A percentile compares a stretch with the other conserved stretches of the same genome.
Evolutionary conservation across 2,113 vertebrate species (phyloP).

Genomic region (Carlito syrichta): DNA sequence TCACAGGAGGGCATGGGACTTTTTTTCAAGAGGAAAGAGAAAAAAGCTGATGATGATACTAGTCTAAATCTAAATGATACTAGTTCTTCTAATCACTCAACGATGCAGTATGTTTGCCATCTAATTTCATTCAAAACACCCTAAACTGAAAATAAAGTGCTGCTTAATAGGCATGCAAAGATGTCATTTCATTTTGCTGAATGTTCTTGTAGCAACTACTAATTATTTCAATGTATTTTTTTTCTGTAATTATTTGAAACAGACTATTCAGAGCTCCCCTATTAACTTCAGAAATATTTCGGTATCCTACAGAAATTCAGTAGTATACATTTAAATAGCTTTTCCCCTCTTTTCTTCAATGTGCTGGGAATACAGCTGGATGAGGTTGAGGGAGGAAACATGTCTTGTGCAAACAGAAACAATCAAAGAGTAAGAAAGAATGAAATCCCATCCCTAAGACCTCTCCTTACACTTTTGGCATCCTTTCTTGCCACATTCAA

Average conservation of each 20-base stretch:
- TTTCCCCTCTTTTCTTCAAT: constrained; percentile 59
- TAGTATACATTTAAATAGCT: constrained; percentile 78
- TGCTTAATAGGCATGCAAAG: constrained; percentile 80
- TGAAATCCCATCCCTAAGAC: not conserved
- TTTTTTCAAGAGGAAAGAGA: not conserved
- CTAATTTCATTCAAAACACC: constrained; percentile 79
- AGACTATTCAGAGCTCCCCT: constrained; percentile 71
- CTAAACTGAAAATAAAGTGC: constrained; percentile 81
- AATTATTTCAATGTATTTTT: constrained; percentile 81
- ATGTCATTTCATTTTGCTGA: constrained; percentile 79
- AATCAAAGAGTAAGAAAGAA: not conserved
- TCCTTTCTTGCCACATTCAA: not conserved
- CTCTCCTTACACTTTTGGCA: not conserved
- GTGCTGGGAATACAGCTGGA: constrained; percentile 76
- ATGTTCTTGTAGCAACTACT: constrained; percentile 81
- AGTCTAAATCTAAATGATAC: constrained; percentile 59
- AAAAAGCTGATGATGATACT: constrained; percentile 45
- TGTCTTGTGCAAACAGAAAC: constrained; percentile 44
- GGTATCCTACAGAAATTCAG: constrained; percentile 78
- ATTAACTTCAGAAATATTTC: constrained; percentile 77
- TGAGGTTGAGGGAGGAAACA: constrained; percentile 61
- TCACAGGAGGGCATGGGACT: not conserved
- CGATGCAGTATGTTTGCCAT: constrained; percentile 67
- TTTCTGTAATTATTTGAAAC: constrained; percentile 80
- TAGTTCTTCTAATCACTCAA: constrained; percentile 46